Evolutionary conservation across 2,888 invertebrate species (phyloP).

Genomic region (Cephalotes varians): DNA sequence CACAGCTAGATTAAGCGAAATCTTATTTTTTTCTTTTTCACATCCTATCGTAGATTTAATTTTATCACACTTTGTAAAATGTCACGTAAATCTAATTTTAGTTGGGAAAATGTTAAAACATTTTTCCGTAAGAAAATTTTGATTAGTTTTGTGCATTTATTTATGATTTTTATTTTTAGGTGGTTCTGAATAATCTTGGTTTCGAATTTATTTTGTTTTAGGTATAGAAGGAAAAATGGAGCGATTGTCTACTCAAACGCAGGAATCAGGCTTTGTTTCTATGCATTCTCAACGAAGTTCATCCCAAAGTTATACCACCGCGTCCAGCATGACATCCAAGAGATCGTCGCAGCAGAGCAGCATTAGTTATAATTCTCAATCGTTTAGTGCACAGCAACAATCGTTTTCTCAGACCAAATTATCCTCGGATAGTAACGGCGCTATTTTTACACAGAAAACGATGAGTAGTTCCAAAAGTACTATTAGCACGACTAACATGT

Average conservation of each 20-base stretch:
- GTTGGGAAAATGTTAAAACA: conserved; percentile 57
- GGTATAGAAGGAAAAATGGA: conserved; percentile 85
- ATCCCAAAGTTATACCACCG: conserved; percentile 87
- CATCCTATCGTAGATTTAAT: not conserved
- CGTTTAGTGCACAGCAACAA: conserved; percentile 82
- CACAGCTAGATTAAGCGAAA: conserved; percentile 3
- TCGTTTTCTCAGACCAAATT: conserved; percentile 81
- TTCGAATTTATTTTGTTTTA: conserved; percentile 63
- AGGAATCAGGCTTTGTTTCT: conserved; percentile 89
- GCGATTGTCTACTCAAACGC: conserved; percentile 84
- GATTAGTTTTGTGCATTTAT: not conserved
- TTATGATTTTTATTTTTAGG: not conserved
- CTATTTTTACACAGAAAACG: conserved; percentile 80
- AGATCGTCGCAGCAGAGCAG: conserved; percentile 89
- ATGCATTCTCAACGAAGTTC: conserved; percentile 89
- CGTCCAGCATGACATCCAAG: conserved; percentile 86
- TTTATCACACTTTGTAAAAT: conserved; percentile 10
- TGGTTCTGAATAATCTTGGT: not conserved
- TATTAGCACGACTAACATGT: conserved; percentile 78
- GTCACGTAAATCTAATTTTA: conserved; percentile 47
- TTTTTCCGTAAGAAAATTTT: conserved; percentile 58
- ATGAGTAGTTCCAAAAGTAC: conserved; percentile 81
- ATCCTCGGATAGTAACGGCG: conserved; percentile 81
- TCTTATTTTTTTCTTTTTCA: conserved; percentile 19
- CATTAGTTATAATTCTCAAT: conserved; percentile 85